phyloP scores from a whole-genome alignment of 2,113 vertebrate genomes.

The Carassius auratus region DNA sequence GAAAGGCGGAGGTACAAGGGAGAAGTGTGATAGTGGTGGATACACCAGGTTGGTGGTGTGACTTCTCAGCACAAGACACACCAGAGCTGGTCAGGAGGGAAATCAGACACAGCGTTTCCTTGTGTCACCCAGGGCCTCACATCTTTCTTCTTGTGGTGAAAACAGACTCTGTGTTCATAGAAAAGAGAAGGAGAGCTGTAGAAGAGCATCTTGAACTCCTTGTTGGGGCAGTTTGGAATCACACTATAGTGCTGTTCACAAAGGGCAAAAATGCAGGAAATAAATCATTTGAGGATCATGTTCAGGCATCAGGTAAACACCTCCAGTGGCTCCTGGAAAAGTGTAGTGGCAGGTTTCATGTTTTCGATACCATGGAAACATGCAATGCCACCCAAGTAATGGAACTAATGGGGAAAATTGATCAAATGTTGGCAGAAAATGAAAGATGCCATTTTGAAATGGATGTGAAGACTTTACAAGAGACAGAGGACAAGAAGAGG shows the following conservation, averaged over 20 bases:
- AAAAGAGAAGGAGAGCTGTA: slow-evolving; percentile 62
- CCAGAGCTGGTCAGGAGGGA: slow-evolving; percentile 66
- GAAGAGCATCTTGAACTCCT: slow-evolving; percentile 73
- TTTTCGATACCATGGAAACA: slow-evolving; percentile 30
- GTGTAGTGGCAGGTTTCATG: no score
- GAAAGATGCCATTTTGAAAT: slow-evolving; percentile 62
- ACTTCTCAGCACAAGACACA: slow-evolving; percentile 63
- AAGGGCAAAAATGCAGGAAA: neutral
- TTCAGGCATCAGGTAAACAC: slow-evolving; percentile 28
- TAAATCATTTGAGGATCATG: neutral
- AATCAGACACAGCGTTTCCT: slow-evolving; percentile 60
- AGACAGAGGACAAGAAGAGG: slow-evolving; percentile 53
- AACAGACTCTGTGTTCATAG: slow-evolving; percentile 59
- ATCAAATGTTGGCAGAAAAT: slow-evolving; percentile 55
- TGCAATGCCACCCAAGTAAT: neutral
- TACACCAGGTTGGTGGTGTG: slow-evolving; percentile 75
- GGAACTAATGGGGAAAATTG: slow-evolving; percentile 65
- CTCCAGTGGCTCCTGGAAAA: slow-evolving; percentile 59
- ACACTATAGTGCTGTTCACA: slow-evolving; percentile 68
- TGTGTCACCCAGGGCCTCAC: slow-evolving; percentile 71
- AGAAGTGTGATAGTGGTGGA: slow-evolving; percentile 69
- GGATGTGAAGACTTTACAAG: slow-evolving; percentile 39
- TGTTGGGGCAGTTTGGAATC: slow-evolving; percentile 64
- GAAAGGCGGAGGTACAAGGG: slow-evolving; percentile 55
- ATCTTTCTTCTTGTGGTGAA: slow-evolving; percentile 70